Conservation (phyloP, 1,140 invertebrate species). For the Luehdorfia chinensis region DNA sequence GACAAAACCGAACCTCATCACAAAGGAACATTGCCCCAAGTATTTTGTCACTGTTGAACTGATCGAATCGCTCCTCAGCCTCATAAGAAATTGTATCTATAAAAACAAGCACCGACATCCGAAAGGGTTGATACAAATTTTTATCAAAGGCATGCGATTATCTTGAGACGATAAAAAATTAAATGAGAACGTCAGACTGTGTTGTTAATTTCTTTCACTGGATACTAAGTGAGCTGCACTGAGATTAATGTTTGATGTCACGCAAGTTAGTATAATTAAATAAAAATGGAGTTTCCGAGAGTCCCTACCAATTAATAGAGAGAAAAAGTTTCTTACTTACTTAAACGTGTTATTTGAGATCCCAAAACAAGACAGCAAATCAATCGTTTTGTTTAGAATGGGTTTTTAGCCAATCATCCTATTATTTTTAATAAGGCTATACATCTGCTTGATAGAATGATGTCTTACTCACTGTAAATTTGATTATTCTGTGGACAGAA, state of each 20-base stretch:
- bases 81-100: conserved; percentile 27
- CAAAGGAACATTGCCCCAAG: conserved; percentile 59
- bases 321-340: conserved; percentile 34
- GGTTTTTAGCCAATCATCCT: conserved; percentile 60
- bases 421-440: conserved; percentile 63
- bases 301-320: conserved; percentile 39
- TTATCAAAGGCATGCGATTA: conserved; percentile 59
- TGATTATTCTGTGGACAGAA: too few species aligned
- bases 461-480: not conserved
- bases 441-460: conserved; percentile 45
- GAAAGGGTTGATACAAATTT: conserved; percentile 62
- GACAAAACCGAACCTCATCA: conserved; percentile 51
- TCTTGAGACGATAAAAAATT: conserved; percentile 37
- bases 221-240: conserved; percentile 27
- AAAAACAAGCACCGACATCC: conserved; percentile 46
- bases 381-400: conserved; percentile 52
- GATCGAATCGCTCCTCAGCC: conserved; percentile 56
- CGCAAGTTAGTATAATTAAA: conserved; percentile 36
- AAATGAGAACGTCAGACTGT: conserved; percentile 26
- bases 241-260: conserved; percentile 48
- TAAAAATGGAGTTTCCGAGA: conserved; percentile 26
- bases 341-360: conserved; percentile 57
- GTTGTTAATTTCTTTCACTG: conserved; percentile 49
- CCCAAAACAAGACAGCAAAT: conserved; percentile 59
- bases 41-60: conserved; percentile 73